Conservation (phyloP, 1,140 invertebrate species). For the Holotrichia oblita region DNA sequence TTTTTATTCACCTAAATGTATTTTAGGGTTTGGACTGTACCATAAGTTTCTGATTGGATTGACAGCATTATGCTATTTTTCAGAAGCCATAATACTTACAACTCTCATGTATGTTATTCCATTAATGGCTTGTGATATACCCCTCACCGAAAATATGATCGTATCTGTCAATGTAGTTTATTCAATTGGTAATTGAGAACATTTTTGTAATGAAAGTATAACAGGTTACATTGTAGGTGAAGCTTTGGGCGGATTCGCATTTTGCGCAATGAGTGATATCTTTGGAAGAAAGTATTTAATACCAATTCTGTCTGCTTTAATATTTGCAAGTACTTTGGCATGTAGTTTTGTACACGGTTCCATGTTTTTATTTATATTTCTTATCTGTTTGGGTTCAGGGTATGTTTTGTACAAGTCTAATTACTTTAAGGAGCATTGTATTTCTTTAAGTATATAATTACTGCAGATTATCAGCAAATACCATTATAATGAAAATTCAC, state of each 20-base stretch:
- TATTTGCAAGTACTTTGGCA: conserved; percentile 51
- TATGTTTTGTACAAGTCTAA: conserved; percentile 42
- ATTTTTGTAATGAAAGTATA: conserved; percentile 21
- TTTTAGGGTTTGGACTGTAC: conserved; percentile 44
- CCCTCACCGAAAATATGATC: conserved; percentile 43
- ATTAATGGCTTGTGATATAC: conserved; percentile 49
- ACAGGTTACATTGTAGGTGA: conserved; percentile 46
- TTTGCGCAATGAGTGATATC: conserved; percentile 49
- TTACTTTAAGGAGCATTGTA: neutral
- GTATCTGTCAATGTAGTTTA: conserved; percentile 44
- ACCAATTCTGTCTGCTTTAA: conserved; percentile 47
- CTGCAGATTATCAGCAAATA: conserved; percentile 49
- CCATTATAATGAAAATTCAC: conserved; percentile 48
- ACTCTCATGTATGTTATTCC: conserved; percentile 50
- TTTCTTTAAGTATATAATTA: conserved; percentile 16
- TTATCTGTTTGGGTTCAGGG: conserved; percentile 50
- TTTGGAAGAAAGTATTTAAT: conserved; percentile 52
- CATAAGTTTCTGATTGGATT: conserved; percentile 38
- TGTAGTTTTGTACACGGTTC: conserved; percentile 51
- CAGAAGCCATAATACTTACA: conserved; percentile 46
- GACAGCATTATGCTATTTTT: conserved; percentile 44
- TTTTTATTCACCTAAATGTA: neutral
- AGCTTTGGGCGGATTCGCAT: conserved; percentile 50
- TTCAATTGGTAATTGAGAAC: conserved; percentile 44
- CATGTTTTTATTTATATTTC: conserved; percentile 45